Conservation (phyloP, 2,113 vertebrate genomes). For the Rhabdomys dilectus region DNA sequence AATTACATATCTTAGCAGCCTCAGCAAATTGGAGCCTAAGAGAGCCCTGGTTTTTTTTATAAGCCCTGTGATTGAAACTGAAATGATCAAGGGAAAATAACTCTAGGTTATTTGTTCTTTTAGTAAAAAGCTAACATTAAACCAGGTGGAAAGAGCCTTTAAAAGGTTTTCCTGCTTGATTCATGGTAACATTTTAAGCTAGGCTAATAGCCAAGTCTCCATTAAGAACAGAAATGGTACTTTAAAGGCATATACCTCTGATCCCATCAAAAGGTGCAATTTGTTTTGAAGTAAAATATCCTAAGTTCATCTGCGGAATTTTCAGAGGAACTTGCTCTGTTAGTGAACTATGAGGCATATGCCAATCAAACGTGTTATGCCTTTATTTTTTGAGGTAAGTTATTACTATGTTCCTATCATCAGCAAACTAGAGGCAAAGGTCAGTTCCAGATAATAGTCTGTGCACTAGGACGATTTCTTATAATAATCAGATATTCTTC, state of each 20-base stretch:
- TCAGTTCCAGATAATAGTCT: not conserved
- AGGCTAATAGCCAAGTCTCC: constrained; percentile 31
- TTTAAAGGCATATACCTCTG: constrained; percentile 8
- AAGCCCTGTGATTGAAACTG: constrained; percentile 50
- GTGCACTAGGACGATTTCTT: constrained; percentile 59
- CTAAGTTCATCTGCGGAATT: constrained; percentile 23
- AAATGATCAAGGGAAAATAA: constrained; percentile 65
- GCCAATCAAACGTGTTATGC: not conserved
- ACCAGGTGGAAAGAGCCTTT: constrained; percentile 58
- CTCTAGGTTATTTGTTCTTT: constrained; percentile 50
- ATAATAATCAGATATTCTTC: constrained; percentile 57
- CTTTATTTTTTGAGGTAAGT: not conserved
- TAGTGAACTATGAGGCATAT: not conserved
- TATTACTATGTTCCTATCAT: not conserved
- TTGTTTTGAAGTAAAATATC: constrained; percentile 53
- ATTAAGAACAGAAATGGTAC: constrained; percentile 46
- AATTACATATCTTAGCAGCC: constrained; percentile 50
- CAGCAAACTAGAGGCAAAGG: constrained; percentile 39
- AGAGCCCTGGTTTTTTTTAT: constrained; percentile 53
- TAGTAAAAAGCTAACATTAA: constrained; percentile 60
- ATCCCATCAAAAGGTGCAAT: constrained; percentile 32
- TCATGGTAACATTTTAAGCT: constrained; percentile 39
- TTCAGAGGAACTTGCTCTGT: not conserved
- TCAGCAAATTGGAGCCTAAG: constrained; percentile 37
- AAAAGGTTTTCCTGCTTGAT: constrained; percentile 55